phyloP scores from a whole-genome alignment of 2,797 vertebrate genomes.

The Halcyon smyrnensis region DNA sequence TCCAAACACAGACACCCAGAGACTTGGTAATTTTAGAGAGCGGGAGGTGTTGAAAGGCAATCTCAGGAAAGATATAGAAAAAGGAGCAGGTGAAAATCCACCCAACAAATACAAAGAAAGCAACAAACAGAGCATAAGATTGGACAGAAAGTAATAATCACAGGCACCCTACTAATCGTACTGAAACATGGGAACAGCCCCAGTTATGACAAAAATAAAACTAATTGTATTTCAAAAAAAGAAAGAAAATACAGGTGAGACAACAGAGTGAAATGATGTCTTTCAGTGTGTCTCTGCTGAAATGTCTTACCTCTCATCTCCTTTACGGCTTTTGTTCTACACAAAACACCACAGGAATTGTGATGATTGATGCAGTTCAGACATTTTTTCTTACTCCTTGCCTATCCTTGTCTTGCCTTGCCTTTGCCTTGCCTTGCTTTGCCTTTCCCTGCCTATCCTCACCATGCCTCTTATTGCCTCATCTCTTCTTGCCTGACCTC shows the following conservation, averaged over 20 bases:
- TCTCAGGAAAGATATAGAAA: neutral
- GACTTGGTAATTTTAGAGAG: neutral
- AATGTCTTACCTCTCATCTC: neutral
- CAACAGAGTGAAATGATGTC: neutral
- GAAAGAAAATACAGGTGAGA: neutral
- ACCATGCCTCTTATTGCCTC: rapidly evolving
- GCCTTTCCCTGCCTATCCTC: neutral
- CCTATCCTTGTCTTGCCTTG: no score
- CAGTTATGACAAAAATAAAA: neutral
- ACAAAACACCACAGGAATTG: neutral
- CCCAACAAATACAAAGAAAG: neutral
- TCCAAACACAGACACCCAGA: neutral
- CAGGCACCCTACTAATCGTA: neutral
- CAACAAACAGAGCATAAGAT: rapidly evolving
- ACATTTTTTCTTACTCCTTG: no score
- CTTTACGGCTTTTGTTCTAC: neutral
- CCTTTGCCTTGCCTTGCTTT: no score
- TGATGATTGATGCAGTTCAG: neutral
- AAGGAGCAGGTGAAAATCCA: neutral
- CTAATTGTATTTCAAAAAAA: neutral
- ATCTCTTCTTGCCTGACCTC: no score
- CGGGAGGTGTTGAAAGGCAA: neutral
- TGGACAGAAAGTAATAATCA: neutral
- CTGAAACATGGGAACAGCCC: neutral
- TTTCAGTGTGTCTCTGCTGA: neutral